Conservation (phyloP, 2,113 vertebrate species). For the Caranx melampygus region DNA sequence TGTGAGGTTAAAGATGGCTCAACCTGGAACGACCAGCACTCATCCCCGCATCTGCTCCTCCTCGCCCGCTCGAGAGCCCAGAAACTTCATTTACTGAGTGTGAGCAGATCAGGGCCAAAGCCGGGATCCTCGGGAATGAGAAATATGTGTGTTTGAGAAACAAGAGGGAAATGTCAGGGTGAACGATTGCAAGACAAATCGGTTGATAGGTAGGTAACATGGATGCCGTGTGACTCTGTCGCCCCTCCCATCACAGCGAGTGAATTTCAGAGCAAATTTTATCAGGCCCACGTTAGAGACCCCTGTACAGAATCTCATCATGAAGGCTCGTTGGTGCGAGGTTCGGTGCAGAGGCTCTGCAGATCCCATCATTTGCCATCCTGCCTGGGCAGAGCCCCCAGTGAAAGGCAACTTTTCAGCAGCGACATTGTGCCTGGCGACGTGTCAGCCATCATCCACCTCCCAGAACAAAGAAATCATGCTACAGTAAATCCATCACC, state of each 20-base stretch:
- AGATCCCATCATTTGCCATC: constrained; percentile 70
- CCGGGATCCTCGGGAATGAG: constrained; percentile 58
- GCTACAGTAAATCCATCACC: constrained; percentile 78
- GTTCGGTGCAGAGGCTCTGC: constrained; percentile 44
- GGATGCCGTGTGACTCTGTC: constrained; percentile 41
- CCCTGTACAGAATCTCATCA: constrained; percentile 37
- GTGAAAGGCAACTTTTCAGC: constrained; percentile 59
- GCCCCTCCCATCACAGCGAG: constrained; percentile 38
- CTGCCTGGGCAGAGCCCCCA: constrained; percentile 38
- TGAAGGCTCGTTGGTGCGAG: constrained; percentile 40
- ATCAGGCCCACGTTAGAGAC: constrained; percentile 37
- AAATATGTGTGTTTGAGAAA: constrained; percentile 59
- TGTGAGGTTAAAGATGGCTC: constrained; percentile 21
- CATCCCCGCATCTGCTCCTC: constrained; percentile 23
- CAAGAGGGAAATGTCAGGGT: constrained; percentile 34
- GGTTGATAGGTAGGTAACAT: constrained; percentile 66
- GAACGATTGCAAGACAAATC: constrained; percentile 69
- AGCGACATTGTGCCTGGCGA: constrained; percentile 44
- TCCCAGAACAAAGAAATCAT: constrained; percentile 72
- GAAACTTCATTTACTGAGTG: constrained; percentile 42
- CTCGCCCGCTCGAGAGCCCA: constrained; percentile 10
- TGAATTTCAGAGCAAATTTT: constrained; percentile 65
- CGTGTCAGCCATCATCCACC: constrained; percentile 62
- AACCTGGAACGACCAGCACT: not conserved
- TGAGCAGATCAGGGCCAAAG: constrained; percentile 44